These are phyloP conservation scores for Pseudochaenichthys georgianus DNA, from an alignment of 2,797 vertebrate genomes.

Conservation along the genomic window DNA sequence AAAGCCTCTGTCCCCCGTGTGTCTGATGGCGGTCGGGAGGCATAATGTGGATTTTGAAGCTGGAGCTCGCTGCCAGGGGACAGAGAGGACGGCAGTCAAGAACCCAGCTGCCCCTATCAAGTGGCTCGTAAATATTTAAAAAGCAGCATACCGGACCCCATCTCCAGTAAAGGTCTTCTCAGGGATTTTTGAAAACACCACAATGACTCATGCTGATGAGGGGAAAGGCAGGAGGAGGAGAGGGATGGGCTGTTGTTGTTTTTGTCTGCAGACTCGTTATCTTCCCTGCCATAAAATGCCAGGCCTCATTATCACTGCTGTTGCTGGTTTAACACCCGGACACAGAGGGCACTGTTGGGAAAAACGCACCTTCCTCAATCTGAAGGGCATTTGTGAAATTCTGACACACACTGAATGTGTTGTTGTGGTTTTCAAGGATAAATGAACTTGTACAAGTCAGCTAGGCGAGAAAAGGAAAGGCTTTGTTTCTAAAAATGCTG, in stretches of 20 bases:
- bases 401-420: constrained; percentile 9
- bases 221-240: constrained; percentile 26
- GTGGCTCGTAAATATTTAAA: constrained; percentile 87
- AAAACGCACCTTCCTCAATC: constrained; percentile 20
- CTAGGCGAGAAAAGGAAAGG: not conserved
- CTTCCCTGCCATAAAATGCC: constrained; percentile 43
- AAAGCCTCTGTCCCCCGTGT: constrained; percentile 41
- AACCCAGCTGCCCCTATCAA: constrained; percentile 78
- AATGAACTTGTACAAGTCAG: constrained; percentile 11
- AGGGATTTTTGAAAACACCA: constrained; percentile 72
- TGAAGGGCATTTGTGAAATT: constrained; percentile 54
- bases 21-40: constrained; percentile 27
- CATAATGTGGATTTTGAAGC: constrained; percentile 49
- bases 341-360: constrained; percentile 40
- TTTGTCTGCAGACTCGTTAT: constrained; percentile 34
- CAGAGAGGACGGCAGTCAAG: constrained; percentile 65
- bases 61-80: constrained; percentile 60
- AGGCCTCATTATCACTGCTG: constrained; percentile 38
- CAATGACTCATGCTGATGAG: constrained; percentile 66
- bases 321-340: constrained; percentile 51
- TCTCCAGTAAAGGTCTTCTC: constrained; percentile 79
- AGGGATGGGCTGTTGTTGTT: constrained; percentile 57
- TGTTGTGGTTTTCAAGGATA: constrained; percentile 8
- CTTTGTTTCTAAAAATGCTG: constrained; percentile 7
- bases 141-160: constrained; percentile 66